Evolutionary conservation across 2,113 vertebrate species (phyloP), one percentile per base, ranked within the genome.

Genomic region (Perca fluviatilis): DNA sequence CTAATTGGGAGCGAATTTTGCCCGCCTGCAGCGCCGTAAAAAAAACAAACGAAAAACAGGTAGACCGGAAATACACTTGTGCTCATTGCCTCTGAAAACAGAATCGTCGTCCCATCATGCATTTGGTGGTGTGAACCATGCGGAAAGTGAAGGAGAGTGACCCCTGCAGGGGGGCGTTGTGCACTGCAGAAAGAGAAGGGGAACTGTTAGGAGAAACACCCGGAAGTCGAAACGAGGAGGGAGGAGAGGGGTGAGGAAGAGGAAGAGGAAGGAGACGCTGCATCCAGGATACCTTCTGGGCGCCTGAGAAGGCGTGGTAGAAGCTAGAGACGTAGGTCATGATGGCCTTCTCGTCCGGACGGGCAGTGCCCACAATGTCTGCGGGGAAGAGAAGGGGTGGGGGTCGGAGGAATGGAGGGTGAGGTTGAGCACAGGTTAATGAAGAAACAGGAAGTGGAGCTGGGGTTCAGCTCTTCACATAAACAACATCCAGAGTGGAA

Each of bases 271-370:
- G 67, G 49, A 88, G 92, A 90, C 89, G 94, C 93, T 94, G 96
- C 94, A 95, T 96, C 97, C 96, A 92, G 6, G 96, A 97, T 99
- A 99, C 98, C 98, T 99, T 99, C 97, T 99, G 98, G 91, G 98
- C 98, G 96, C 98, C 98, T 70, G 98, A 99, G 96, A 99, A 99
- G 96, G 98, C 98, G 84, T 99, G 98, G 97, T 99, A 99, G 97
- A 99, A 99, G 95, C 98, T 99, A 97, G 98, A 99, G 94, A 99
- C 98, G 84, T 99, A 99, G 95, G 98, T 99, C 98, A 99, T 99
- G 97, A 99, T 99, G 94, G 98, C 98, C 92, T 99, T 99, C 95
- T 99, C 98, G 84, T 99, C 98, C 11, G 98, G 98, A 82, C 98
- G 98, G 92, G 98, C 98, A 7, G 98, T 99, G 96, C 98, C 98